Percentiles rank a stretch among this genome's conserved stretches.
Conservation (phyloP, 2,113 vertebrate genomes). For the Archilochus colubris region DNA sequence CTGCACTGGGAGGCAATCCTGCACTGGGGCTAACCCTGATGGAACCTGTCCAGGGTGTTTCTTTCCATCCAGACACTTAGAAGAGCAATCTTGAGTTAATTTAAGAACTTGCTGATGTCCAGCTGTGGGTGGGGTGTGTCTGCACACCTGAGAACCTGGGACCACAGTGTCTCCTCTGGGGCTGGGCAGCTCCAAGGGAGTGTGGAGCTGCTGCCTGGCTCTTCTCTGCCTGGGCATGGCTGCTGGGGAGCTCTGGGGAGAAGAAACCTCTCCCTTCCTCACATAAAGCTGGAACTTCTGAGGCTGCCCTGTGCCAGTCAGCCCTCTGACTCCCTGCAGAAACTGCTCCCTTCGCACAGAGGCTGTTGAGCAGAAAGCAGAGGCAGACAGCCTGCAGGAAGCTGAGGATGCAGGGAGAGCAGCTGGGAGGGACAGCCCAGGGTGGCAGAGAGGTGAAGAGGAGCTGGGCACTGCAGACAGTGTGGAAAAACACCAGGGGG, state of each 20-base stretch:
- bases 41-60: not conserved
- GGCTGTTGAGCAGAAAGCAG: not conserved
- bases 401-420: not conserved
- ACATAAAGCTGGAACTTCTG: not conserved
- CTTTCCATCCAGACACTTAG: not conserved
- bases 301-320: not conserved
- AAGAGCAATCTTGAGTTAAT: not conserved
- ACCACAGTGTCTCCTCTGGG: not conserved
- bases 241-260: no score
- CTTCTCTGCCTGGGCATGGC: no score
- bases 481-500: not conserved
- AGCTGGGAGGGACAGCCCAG: not conserved
- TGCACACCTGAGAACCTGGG: not conserved
- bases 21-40: accelerated
- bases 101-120: not conserved
- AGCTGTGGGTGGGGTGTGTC: not conserved
- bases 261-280: not conserved
- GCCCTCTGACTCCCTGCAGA: not conserved
- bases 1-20: not conserved
- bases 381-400: not conserved
- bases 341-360: not conserved
- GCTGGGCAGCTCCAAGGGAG: not conserved
- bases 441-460: not conserved
- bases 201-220: not conserved
- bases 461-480: not conserved